Conservation (phyloP, 2,888 invertebrate genomes). For the Nephrotoma flavescens region DNA sequence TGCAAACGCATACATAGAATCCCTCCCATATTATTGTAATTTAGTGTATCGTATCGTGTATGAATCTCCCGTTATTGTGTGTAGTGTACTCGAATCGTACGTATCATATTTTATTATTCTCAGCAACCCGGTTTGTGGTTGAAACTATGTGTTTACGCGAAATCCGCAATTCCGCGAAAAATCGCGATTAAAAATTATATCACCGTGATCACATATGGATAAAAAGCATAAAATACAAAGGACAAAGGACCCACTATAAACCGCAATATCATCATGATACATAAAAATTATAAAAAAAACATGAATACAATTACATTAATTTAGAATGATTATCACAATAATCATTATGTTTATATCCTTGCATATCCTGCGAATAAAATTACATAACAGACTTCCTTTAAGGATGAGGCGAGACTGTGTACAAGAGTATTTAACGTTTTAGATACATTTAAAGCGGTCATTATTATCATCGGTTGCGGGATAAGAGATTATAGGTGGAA, state of each 20-base stretch:
- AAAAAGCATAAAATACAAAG: background rate
- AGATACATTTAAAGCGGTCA: background rate
- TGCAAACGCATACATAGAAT: background rate
- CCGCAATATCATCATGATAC: background rate
- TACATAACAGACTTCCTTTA: background rate
- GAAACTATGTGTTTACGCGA: background rate
- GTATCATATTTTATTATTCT: no score
- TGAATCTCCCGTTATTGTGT: background rate
- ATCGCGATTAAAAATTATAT: background rate
- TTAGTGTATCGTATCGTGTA: background rate
- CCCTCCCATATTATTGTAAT: background rate
- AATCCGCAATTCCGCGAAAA: background rate
- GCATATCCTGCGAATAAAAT: background rate
- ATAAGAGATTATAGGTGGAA: background rate
- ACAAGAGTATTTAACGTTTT: background rate
- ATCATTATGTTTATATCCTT: background rate
- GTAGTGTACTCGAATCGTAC: no score
- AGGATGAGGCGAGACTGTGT: background rate
- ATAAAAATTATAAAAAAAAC: background rate
- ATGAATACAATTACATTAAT: background rate
- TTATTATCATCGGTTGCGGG: background rate
- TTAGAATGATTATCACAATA: background rate
- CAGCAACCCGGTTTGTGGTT: no score
- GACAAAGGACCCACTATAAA: background rate
- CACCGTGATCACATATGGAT: background rate